Percentiles rank a stretch among this genome's conserved stretches.
phyloP scores from a whole-genome alignment of 1,140 invertebrate genomes.

The Atopsyche davidsoni region DNA sequence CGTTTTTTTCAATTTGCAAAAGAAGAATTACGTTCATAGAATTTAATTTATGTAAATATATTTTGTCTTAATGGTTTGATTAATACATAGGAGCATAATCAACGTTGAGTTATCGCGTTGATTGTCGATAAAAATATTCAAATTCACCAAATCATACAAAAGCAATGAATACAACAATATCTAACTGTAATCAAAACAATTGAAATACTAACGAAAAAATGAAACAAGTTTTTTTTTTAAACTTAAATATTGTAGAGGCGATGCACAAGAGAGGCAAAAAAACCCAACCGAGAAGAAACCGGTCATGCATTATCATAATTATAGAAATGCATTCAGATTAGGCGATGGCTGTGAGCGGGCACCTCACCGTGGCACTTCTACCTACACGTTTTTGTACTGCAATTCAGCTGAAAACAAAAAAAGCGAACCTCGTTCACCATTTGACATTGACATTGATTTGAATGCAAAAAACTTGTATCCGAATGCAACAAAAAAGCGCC shows the following conservation, averaged over 20 bases:
- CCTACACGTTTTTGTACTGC: constrained; percentile 1
- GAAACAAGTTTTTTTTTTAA: too few relatives aligned
- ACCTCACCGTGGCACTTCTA: neutral
- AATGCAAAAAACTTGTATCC: constrained; percentile 23
- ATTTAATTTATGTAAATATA: too few relatives aligned
- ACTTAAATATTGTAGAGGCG: neutral
- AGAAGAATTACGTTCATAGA: too few relatives aligned
- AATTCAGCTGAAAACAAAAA: constrained; percentile 9
- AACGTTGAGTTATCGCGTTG: too few relatives aligned
- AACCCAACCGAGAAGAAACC: too few relatives aligned
- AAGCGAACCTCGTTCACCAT: constrained; percentile 28
- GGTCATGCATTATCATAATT: neutral
- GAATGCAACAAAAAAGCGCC: too few relatives aligned
- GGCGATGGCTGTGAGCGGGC: neutral
- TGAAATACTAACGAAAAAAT: constrained; percentile 1
- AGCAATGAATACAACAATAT: too few relatives aligned
- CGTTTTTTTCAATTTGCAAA: too few relatives aligned
- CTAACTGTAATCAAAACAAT: neutral
- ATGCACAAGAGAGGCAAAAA: neutral
- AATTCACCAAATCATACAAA: too few relatives aligned
- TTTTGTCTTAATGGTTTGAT: too few relatives aligned
- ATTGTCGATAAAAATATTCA: too few relatives aligned
- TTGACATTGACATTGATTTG: constrained; percentile 31
- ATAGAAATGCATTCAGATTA: neutral
- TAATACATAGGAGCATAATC: too few relatives aligned